Conservation (phyloP, 1,140 invertebrate species). For the Nebria ingens region DNA sequence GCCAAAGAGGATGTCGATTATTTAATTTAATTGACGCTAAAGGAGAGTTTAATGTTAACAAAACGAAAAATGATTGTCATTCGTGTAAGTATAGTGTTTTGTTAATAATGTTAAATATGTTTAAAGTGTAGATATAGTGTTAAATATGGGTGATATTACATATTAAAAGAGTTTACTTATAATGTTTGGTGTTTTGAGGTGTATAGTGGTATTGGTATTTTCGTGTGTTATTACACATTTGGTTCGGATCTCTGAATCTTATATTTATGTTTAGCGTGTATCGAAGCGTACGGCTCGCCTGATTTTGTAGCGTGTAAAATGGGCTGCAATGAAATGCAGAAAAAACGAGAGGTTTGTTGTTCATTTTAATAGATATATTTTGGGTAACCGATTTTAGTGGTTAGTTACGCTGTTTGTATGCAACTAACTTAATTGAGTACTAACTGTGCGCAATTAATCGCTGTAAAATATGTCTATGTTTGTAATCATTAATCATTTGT, state of each 20-base stretch:
- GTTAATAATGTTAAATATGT: too few species aligned
- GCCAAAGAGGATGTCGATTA: slow-evolving; percentile 23
- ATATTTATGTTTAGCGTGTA: slow-evolving; percentile 20
- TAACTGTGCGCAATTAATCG: too few species aligned
- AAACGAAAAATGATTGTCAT: slow-evolving; percentile 20
- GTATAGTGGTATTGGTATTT: too few species aligned
- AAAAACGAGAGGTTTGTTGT: slow-evolving; percentile 18
- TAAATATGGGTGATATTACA: too few species aligned
- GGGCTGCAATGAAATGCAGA: slow-evolving; percentile 22
- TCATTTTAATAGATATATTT: not conserved
- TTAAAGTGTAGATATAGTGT: not conserved
- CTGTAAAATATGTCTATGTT: too few species aligned
- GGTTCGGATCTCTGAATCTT: slow-evolving; percentile 7
- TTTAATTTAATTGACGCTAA: slow-evolving; percentile 22
- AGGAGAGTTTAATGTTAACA: slow-evolving; percentile 18
- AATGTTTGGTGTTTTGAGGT: too few species aligned
- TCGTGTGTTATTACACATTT: not conserved
- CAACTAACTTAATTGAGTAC: too few species aligned
- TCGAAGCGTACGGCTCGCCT: slow-evolving; percentile 19
- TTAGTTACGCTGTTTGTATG: too few species aligned
- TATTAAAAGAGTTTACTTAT: too few species aligned
- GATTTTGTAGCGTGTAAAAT: slow-evolving; percentile 19
- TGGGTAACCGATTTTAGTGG: too few species aligned
- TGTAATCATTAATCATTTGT: slow-evolving; percentile 3
- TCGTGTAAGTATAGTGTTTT: slow-evolving; percentile 21